These are phyloP conservation scores for Numenius arquata DNA, from an alignment of 2,113 vertebrate genomes.

Conservation along the genomic window DNA sequence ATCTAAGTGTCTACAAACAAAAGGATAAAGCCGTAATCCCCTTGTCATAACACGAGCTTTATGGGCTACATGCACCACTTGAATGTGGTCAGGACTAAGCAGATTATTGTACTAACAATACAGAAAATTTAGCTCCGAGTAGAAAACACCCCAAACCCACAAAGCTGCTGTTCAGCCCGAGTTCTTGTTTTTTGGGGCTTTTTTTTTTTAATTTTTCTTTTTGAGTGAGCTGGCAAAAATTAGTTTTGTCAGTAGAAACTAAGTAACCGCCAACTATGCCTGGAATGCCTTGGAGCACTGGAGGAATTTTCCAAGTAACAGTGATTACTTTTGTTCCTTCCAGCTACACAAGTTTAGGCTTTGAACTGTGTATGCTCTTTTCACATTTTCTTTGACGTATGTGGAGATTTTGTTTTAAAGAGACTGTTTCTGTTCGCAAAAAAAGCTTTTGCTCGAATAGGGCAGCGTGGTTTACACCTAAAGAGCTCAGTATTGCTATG, in stretches of 20 bases:
- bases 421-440: neutral
- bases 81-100: neutral
- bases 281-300: slow-evolving; percentile 43
- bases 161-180: neutral
- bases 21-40: slow-evolving; percentile 32
- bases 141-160: neutral
- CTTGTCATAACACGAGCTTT: neutral
- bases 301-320: slow-evolving; percentile 60
- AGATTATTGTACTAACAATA: neutral
- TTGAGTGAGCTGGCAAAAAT: slow-evolving; percentile 25
- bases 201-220: neutral
- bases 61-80: neutral
- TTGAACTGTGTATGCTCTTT: neutral
- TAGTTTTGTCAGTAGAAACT: slow-evolving; percentile 35
- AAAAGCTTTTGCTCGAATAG: neutral
- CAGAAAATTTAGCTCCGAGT: neutral
- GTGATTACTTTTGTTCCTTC: slow-evolving; percentile 53
- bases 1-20: slow-evolving; percentile 44
- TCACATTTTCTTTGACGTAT: neutral
- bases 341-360: neutral
- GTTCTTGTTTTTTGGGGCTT: neutral
- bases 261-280: slow-evolving; percentile 12
- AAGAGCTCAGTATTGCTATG: fast-evolving
- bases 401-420: neutral
- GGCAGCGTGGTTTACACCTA: neutral